These are phyloP conservation scores for Nemoura dubitans DNA, from an alignment of 2,888 invertebrate genomes.

Conservation along the genomic window DNA sequence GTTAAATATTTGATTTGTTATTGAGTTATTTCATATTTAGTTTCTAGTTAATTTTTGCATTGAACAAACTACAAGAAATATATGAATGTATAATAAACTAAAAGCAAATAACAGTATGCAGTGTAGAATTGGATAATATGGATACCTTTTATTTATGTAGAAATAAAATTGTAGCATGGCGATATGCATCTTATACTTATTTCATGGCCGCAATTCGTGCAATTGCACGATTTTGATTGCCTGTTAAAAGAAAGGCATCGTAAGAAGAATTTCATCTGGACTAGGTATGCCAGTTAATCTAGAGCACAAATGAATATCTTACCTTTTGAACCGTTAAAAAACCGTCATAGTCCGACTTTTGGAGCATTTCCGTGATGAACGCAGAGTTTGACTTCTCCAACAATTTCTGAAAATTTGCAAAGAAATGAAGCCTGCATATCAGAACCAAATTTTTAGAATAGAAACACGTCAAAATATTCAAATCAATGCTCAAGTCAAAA, in stretches of 20 bases:
- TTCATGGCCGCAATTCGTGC: background rate
- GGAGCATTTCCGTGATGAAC: background rate
- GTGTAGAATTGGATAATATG: background rate
- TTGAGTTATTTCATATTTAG: background rate
- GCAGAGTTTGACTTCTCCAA: background rate
- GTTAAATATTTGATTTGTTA: background rate
- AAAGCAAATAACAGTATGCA: background rate
- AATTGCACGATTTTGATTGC: background rate
- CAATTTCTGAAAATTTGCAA: constrained; percentile 15
- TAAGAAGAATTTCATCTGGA: background rate
- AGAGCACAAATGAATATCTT: background rate
- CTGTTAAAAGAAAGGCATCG: background rate
- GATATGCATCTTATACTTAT: too few species aligned
- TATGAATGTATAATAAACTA: too few species aligned
- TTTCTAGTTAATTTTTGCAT: background rate
- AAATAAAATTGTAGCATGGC: too few species aligned
- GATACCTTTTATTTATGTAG: too few species aligned
- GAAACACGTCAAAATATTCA: too few species aligned
- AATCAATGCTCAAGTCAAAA: too few species aligned
- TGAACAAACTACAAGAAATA: background rate
- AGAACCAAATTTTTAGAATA: too few species aligned
- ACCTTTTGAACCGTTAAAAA: background rate
- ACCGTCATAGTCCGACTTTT: constrained; percentile 4
- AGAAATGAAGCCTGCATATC: background rate
- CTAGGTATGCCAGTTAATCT: too few species aligned